Evolutionary conservation across 2,113 vertebrate species (phyloP).

Genomic region (Pao palembangensis): DNA sequence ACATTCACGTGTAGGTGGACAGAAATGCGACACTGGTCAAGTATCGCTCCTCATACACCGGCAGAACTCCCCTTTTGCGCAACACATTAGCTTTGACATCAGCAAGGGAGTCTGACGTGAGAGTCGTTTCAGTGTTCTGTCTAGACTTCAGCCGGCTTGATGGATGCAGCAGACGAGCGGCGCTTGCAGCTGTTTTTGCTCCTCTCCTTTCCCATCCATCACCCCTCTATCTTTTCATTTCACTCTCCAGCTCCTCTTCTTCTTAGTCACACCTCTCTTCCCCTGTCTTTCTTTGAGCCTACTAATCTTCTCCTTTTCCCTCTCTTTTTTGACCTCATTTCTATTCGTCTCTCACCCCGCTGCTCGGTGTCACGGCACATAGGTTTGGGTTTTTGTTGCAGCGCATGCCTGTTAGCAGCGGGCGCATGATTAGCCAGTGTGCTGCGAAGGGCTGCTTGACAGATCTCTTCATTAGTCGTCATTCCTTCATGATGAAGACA

Average conservation of each 20-base stretch:
- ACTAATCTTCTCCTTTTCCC: slow-evolving; percentile 27
- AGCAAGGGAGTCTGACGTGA: slow-evolving; percentile 37
- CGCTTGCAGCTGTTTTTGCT: slow-evolving; percentile 55
- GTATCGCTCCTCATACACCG: slow-evolving; percentile 12
- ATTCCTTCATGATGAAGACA: slow-evolving; percentile 37
- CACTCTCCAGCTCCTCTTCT: slow-evolving; percentile 36
- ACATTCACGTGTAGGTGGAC: slow-evolving; percentile 8
- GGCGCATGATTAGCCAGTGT: slow-evolving; percentile 32
- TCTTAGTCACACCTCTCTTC: slow-evolving; percentile 50
- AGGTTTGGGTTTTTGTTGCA: slow-evolving; percentile 21
- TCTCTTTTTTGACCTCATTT: slow-evolving; percentile 33
- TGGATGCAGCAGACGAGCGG: slow-evolving; percentile 49
- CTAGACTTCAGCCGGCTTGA: slow-evolving; percentile 46
- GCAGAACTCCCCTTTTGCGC: slow-evolving; percentile 19
- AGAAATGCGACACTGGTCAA: neutral
- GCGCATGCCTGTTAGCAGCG: slow-evolving; percentile 11
- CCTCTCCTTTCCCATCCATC: slow-evolving; percentile 56
- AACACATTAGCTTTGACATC: slow-evolving; percentile 45
- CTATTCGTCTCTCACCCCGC: slow-evolving; percentile 32
- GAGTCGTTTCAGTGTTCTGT: slow-evolving; percentile 43
- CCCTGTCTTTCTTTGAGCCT: slow-evolving; percentile 38
- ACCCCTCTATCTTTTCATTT: slow-evolving; percentile 49
- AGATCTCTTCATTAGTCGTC: slow-evolving; percentile 47
- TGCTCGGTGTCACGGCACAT: slow-evolving; percentile 28
- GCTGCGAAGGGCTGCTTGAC: slow-evolving; percentile 29